A percentile compares a stretch with the other conserved stretches of the same genome.
Evolutionary conservation across 2,113 vertebrate species (phyloP).

Genomic region (Cyanoderma ruficeps): DNA sequence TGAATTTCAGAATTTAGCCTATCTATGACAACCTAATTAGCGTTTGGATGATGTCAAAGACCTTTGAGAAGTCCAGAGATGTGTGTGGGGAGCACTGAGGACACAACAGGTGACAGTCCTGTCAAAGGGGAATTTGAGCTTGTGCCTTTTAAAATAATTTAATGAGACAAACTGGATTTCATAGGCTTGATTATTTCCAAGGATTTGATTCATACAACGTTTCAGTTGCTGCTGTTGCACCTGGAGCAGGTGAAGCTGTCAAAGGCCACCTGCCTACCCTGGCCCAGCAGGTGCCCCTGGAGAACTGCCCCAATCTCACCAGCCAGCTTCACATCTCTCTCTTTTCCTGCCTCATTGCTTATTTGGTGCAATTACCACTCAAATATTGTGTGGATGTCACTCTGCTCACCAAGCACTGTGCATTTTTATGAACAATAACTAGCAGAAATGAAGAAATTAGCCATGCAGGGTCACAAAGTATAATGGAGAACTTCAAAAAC

Average conservation of each 20-base stretch:
- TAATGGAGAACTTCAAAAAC: background rate
- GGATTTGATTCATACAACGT: background rate
- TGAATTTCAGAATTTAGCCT: background rate
- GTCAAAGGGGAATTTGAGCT: background rate
- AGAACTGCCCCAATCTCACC: background rate
- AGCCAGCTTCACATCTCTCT: background rate
- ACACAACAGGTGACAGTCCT: background rate
- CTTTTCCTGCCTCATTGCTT: background rate
- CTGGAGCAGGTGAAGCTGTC: background rate
- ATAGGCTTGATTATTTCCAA: background rate
- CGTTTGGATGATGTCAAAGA: fast-evolving
- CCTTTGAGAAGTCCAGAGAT: background rate
- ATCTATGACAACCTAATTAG: background rate
- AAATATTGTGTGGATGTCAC: background rate
- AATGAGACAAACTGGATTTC: background rate
- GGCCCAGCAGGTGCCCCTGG: background rate
- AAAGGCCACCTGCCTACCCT: no score
- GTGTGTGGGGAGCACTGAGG: background rate
- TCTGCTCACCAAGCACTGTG: background rate
- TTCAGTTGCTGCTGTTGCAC: background rate
- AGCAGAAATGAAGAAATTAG: background rate
- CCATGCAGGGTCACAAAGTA: background rate
- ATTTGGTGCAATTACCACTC: background rate
- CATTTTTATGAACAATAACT: background rate
- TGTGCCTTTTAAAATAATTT: background rate